phyloP scores from a whole-genome alignment of 2,113 vertebrate species.

The Stictonetta naevosa region DNA sequence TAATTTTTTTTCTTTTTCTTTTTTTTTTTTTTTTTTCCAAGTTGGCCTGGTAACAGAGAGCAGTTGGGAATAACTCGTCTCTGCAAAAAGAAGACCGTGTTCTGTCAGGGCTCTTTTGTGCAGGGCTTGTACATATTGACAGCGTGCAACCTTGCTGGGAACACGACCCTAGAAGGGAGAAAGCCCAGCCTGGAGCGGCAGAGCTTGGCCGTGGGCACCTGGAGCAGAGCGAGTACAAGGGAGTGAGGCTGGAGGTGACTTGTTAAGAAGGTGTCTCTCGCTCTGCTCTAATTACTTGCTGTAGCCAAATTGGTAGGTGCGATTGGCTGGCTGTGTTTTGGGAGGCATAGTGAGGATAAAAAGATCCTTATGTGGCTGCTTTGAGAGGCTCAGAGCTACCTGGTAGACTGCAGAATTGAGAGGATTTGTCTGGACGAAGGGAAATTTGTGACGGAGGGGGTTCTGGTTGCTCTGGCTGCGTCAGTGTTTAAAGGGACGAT shows the following conservation, averaged over 20 bases:
- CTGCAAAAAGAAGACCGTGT: not conserved
- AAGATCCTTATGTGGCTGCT: not conserved
- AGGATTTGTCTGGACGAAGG: slow-evolving; percentile 21
- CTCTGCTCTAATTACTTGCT: slow-evolving; percentile 7
- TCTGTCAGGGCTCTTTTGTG: not conserved
- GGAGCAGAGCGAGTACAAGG: not conserved
- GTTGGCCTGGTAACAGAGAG: slow-evolving; percentile 41
- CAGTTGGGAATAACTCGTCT: not conserved
- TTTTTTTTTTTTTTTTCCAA: not conserved
- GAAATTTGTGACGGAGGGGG: not conserved
- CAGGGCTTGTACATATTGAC: not conserved
- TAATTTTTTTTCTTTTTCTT: not conserved
- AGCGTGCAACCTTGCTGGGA: not conserved
- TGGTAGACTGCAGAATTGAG: not conserved
- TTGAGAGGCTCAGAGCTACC: not conserved
- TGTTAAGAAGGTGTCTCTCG: not conserved
- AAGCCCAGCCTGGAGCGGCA: not conserved
- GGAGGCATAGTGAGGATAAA: not conserved
- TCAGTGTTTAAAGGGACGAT: not conserved
- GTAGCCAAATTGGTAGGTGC: not conserved
- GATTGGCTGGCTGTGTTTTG: not conserved
- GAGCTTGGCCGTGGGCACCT: not conserved
- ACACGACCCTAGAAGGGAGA: not conserved
- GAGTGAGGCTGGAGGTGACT: slow-evolving; percentile 36
- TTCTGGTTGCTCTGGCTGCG: fast-evolving